Evolutionary conservation across 2,797 vertebrate species (phyloP), one percentile per base, ranked within the genome.

Genomic region (Aeoliscus strigatus): DNA sequence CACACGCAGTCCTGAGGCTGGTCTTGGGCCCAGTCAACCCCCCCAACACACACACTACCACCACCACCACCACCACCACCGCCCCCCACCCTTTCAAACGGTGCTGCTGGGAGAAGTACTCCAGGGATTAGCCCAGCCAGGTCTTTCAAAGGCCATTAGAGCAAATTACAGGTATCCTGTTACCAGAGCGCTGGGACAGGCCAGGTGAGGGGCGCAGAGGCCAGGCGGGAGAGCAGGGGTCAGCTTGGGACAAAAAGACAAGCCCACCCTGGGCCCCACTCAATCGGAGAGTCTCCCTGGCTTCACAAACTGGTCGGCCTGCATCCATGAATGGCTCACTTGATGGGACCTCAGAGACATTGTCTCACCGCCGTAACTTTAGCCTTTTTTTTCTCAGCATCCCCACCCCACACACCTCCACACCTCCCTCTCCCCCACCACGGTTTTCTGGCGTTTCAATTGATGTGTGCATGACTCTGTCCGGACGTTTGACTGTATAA

Each of bases 91-190:
- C 66, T 79, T 87, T 89, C 75, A 87, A 84, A 60, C 44, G 43
- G 67, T 47, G 58, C 78, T 87, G 80, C 70, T 69, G 65, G 81
- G 85, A 89, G 86, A 84, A 76, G 75, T 55, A 72, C 87, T 88
- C 86, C 80, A 66, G 86, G 88, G 87, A 89, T 89, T 88, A 88
- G 82, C 81, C 80, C 76, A 85, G 85, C 81, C 80, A 84, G 86
- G 83, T 86, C 86, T 86, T 90, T 86, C 86, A 86, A 86, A 89
- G 87, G 87, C 86, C 87, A 90, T 90, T 89, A 89, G 85, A 87
- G 85, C 81, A 86, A 90, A 88, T 90, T 87, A 87, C 87, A 88
- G 88, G 88, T 90, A 87, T 91, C 87, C 73, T 65, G 69, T 91
- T 90, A 87, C 89, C 70, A 77, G 68, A 58, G 74, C 38, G 79